These are phyloP conservation scores for Pollenia amentaria DNA, from an alignment of 2,888 invertebrate species.

Conservation along the genomic window DNA sequence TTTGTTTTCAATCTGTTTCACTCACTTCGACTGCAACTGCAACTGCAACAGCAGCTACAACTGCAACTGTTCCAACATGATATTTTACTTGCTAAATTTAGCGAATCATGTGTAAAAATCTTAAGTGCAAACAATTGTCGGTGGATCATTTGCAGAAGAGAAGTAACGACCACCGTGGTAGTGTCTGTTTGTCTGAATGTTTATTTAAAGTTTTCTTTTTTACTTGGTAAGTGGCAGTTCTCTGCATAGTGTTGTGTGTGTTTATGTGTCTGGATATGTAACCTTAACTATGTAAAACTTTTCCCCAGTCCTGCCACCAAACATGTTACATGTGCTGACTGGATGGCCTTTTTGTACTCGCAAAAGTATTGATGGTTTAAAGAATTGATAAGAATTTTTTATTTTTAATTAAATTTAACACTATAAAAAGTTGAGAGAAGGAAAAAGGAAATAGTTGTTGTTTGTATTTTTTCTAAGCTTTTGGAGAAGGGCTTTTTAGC, in stretches of 20 bases:
- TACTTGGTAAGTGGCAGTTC: slow-evolving; percentile 10
- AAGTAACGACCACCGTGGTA: slow-evolving; percentile 70
- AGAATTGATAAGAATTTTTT: slow-evolving; percentile 69
- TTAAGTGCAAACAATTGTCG: slow-evolving; percentile 84
- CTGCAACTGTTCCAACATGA: slow-evolving; percentile 55
- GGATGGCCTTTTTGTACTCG: slow-evolving; percentile 27
- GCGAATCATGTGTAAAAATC: slow-evolving; percentile 85
- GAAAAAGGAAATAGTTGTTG: slow-evolving; percentile 44
- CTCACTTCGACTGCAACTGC: not conserved
- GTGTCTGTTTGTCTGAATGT: slow-evolving; percentile 43
- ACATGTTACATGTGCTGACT: slow-evolving; percentile 50
- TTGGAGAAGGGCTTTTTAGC: not conserved
- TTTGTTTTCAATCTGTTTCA: slow-evolving; percentile 9
- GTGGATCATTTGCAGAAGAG: slow-evolving; percentile 71
- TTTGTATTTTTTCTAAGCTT: slow-evolving; percentile 18
- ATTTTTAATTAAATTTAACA: slow-evolving; percentile 73
- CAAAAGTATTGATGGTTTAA: slow-evolving; percentile 50
- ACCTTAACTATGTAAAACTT: slow-evolving; percentile 53
- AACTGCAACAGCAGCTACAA: slow-evolving; percentile 18
- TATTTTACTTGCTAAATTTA: slow-evolving; percentile 74
- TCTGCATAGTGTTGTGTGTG: not conserved
- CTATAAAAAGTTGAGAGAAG: slow-evolving; percentile 30
- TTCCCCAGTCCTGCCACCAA: slow-evolving; percentile 32
- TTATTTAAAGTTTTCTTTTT: slow-evolving; percentile 48
- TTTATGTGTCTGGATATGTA: not conserved